Conservation (phyloP, 2,113 vertebrate species). For the Actinemys pallida region DNA sequence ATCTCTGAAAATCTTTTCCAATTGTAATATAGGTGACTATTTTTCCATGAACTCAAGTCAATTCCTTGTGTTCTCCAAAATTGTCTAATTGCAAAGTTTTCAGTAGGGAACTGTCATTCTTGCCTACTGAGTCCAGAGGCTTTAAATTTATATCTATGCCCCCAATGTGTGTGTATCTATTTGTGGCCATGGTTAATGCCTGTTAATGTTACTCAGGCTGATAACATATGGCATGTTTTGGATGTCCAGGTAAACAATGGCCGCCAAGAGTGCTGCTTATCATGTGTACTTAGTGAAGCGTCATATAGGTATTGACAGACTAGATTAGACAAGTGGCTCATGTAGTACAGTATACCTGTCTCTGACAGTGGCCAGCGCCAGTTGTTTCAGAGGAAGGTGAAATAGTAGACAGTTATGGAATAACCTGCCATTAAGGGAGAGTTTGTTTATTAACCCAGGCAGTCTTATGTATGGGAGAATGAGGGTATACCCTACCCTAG, state of each 20-base stretch:
- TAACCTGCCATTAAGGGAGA: not conserved
- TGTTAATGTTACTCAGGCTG: not conserved
- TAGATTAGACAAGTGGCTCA: not conserved
- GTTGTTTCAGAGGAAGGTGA: not conserved
- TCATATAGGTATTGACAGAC: not conserved
- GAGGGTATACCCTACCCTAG: not conserved
- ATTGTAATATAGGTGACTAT: accelerated
- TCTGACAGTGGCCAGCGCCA: not conserved
- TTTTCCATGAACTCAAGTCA: not conserved
- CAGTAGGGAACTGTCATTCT: not conserved
- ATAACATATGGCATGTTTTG: not conserved
- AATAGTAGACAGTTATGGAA: not conserved
- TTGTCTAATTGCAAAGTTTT: not conserved
- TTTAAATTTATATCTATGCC: not conserved
- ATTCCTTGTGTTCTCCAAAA: not conserved
- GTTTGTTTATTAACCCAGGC: not conserved
- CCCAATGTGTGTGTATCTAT: not conserved
- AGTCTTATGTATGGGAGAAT: slow-evolving; percentile 5
- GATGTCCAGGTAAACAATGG: not conserved
- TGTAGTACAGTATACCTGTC: not conserved
- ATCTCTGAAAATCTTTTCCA: not conserved
- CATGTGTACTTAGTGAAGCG: not conserved
- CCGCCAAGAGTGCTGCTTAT: not conserved
- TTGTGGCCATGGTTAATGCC: accelerated
- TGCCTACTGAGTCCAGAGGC: not conserved